These are phyloP conservation scores for Diphyllodes magnificus DNA, from an alignment of 2,113 vertebrate genomes.

Conservation along the genomic window DNA sequence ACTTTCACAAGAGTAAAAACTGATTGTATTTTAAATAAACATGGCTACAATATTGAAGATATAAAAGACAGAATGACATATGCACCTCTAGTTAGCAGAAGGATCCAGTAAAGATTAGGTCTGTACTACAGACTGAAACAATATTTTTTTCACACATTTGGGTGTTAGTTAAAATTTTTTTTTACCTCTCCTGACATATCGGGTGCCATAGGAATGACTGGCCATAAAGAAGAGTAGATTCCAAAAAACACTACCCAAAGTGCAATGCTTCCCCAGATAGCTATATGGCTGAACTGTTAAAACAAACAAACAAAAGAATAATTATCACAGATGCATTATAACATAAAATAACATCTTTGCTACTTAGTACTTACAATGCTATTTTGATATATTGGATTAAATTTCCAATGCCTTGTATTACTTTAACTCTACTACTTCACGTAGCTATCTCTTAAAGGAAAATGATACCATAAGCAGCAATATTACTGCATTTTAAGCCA, in stretches of 20 bases:
- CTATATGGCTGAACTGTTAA: slow-evolving; percentile 93
- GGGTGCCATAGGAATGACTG: slow-evolving; percentile 89
- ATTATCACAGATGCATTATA: not conserved
- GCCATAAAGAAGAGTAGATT: slow-evolving; percentile 96
- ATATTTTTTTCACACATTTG: not conserved
- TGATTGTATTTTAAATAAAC: not conserved
- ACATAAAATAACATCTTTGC: not conserved
- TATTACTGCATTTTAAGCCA: not conserved
- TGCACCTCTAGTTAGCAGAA: not conserved
- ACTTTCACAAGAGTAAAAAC: not conserved
- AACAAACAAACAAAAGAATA: not conserved
- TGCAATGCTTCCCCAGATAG: slow-evolving; percentile 96
- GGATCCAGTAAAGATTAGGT: not conserved
- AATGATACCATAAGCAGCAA: not conserved
- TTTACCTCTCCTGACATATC: slow-evolving; percentile 99
- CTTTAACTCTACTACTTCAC: not conserved
- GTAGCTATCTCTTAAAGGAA: not conserved
- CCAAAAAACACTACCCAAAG: slow-evolving; percentile 97
- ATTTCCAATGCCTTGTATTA: not conserved
- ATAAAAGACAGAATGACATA: not conserved
- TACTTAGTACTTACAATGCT: not conserved
- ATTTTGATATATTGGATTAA: not conserved
- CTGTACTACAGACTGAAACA: not conserved
- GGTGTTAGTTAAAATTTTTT: not conserved
- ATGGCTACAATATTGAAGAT: not conserved